These are phyloP conservation scores for Daphoenositta chrysoptera DNA, from an alignment of 2,113 vertebrate species.

Conservation along the genomic window DNA sequence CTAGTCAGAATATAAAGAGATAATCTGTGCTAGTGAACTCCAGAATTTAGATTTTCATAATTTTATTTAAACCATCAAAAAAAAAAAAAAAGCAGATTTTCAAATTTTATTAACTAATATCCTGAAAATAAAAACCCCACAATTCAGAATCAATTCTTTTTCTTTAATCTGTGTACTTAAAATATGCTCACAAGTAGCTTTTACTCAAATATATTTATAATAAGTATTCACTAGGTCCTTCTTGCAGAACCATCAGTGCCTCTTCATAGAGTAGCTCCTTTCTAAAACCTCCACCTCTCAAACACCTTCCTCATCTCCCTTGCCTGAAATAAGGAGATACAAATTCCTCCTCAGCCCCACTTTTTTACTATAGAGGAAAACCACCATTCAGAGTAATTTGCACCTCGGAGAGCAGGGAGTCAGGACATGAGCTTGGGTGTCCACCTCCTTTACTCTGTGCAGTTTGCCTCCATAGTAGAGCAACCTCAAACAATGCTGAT, in stretches of 20 bases:
- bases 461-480: not conserved
- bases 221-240: not conserved
- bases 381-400: not conserved
- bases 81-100: not conserved
- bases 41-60: not conserved
- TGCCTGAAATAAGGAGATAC: not conserved
- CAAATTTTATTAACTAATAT: not conserved
- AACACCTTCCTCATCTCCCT: not conserved
- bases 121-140: not conserved
- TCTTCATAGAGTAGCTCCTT: not conserved
- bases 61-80: not conserved
- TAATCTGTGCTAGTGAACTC: not conserved
- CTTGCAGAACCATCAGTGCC: not conserved
- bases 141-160: not conserved
- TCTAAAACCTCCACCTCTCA: not conserved
- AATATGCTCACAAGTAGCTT: not conserved
- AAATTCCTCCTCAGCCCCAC: not conserved
- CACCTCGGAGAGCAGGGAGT: accelerated
- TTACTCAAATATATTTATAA: not conserved
- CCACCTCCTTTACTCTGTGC: not conserved
- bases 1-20: not conserved
- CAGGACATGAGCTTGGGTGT: not conserved
- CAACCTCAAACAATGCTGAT: not conserved
- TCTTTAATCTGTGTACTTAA: not conserved
- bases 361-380: not conserved